phyloP scores from a whole-genome alignment of 2,888 invertebrate genomes.

The Tenthredo mesomela region DNA sequence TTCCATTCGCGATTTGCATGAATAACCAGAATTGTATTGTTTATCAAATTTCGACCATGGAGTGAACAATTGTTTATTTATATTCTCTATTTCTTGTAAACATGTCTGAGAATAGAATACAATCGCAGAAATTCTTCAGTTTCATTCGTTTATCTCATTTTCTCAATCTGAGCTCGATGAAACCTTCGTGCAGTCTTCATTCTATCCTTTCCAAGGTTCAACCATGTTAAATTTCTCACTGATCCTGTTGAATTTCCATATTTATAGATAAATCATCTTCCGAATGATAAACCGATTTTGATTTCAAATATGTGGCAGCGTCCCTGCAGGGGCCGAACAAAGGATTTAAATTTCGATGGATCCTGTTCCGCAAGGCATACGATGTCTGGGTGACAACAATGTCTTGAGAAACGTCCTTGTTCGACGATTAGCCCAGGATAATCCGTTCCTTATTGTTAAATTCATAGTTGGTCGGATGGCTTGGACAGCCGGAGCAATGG shows the following conservation, averaged over 20 bases:
- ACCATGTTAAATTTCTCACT: too few relatives aligned
- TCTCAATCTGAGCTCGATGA: too few relatives aligned
- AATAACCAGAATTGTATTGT: neutral
- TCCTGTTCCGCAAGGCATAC: neutral
- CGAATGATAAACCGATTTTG: neutral
- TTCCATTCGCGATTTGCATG: neutral
- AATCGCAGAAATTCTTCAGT: neutral
- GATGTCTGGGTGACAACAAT: conserved; percentile 32
- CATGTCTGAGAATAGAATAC: neutral
- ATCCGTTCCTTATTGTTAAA: conserved; percentile 17
- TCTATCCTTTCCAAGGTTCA: too few relatives aligned
- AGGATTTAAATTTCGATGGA: conserved; percentile 32
- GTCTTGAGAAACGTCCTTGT: conserved; percentile 30
- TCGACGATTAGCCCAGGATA: conserved; percentile 44
- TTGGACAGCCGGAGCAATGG: conserved; percentile 21
- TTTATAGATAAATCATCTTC: neutral
- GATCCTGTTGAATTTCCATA: neutral
- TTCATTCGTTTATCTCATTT: neutral
- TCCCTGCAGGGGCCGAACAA: neutral
- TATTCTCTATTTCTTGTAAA: neutral
- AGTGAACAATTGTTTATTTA: neutral
- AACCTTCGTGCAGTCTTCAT: too few relatives aligned
- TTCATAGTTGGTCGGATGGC: conserved; percentile 8
- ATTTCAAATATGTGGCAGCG: too few relatives aligned
- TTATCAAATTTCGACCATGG: neutral